These are phyloP conservation scores for Resseliella maxima DNA, from an alignment of 2,888 invertebrate genomes.

Conservation along the genomic window DNA sequence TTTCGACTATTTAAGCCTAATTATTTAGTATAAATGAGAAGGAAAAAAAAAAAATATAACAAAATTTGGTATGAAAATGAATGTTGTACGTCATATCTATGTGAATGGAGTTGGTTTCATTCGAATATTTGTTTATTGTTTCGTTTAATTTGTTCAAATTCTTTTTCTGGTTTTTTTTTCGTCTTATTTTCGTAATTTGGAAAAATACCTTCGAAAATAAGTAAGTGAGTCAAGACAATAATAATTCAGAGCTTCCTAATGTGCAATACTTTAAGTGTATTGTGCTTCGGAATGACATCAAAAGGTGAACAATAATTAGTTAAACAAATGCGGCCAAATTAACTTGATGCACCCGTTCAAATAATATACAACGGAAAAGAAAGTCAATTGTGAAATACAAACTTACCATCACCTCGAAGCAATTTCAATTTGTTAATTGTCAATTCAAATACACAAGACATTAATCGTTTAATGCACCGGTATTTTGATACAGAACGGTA, in stretches of 20 bases:
- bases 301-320: background rate
- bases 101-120: background rate
- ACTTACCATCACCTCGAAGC: background rate
- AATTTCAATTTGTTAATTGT: background rate
- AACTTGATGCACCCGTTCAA: background rate
- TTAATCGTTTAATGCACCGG: too few species aligned
- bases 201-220: background rate
- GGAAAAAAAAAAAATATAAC: background rate
- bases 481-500: too few species aligned
- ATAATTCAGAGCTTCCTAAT: background rate
- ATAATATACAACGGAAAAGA: background rate
- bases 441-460: background rate
- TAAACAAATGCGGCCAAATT: constrained; percentile 23
- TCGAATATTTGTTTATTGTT: background rate
- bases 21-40: constrained; percentile 11
- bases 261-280: background rate
- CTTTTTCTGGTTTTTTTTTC: background rate
- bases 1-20: constrained; percentile 21
- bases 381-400: background rate
- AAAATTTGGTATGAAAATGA: background rate
- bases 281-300: background rate
- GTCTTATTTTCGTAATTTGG: background rate
- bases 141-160: background rate
- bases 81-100: background rate
- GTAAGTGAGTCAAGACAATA: background rate